These are phyloP conservation scores for Pantala flavescens DNA, from an alignment of 1,140 invertebrate species.

Conservation along the genomic window DNA sequence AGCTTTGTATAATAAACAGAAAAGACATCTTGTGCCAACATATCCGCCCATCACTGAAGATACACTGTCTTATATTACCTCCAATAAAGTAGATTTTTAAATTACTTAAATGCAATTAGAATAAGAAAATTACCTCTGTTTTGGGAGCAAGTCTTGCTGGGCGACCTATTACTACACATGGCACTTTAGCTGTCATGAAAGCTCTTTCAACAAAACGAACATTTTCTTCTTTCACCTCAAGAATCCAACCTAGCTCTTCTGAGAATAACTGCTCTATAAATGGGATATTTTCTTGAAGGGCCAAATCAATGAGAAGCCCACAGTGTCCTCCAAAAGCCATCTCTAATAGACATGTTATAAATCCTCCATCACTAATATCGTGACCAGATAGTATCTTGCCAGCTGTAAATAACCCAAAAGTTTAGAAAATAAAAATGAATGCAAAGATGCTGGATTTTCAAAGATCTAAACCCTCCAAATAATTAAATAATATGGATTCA, in stretches of 20 bases:
- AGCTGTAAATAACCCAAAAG: conserved; percentile 35
- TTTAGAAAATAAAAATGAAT: no score
- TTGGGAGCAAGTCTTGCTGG: conserved; percentile 53
- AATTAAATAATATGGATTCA: conserved; percentile 3
- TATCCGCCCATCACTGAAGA: no score
- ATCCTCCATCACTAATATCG: conserved; percentile 92
- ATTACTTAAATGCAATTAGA: no score
- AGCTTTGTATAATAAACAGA: no score
- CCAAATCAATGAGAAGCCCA: conserved; percentile 60
- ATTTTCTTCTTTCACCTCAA: conserved; percentile 59
- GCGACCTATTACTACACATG: conserved; percentile 61
- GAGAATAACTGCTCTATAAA: conserved; percentile 53
- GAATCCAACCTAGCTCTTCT: conserved; percentile 86
- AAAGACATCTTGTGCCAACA: no score
- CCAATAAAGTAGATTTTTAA: no score
- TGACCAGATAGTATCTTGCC: conserved; percentile 75
- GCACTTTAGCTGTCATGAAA: conserved; percentile 49
- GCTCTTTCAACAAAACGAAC: conserved; percentile 45
- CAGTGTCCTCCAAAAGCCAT: conserved; percentile 90
- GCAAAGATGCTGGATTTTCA: no score
- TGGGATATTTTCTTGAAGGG: conserved; percentile 33
- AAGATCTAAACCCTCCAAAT: conserved; percentile 16
- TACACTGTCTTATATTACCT: no score
- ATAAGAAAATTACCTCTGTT: conserved; percentile 42
- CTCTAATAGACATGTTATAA: conserved; percentile 81